These are phyloP conservation scores for Tetramorium parvispinum DNA, from an alignment of 1,140 invertebrate species.

Conservation along the genomic window DNA sequence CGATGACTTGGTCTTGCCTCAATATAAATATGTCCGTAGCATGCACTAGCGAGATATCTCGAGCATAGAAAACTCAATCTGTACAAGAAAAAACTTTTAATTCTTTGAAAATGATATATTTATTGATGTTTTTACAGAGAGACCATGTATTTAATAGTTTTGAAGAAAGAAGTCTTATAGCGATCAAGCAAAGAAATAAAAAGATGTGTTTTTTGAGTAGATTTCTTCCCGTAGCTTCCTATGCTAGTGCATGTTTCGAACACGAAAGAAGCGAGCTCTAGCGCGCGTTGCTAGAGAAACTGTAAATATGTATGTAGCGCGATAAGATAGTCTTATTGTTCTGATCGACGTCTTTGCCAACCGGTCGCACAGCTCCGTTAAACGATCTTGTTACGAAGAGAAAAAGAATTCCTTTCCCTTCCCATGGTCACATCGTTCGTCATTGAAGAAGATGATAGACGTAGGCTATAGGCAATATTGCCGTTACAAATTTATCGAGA, in stretches of 20 bases:
- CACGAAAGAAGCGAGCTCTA: slow-evolving; percentile 68
- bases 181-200: slow-evolving; percentile 13
- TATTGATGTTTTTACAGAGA: slow-evolving; percentile 19
- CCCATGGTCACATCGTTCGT: slow-evolving; percentile 16
- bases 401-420: slow-evolving; percentile 34
- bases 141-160: slow-evolving; percentile 59
- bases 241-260: slow-evolving; percentile 77
- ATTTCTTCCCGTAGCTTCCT: slow-evolving; percentile 67
- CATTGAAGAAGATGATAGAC: slow-evolving; percentile 42
- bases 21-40: slow-evolving; percentile 74
- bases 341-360: slow-evolving; percentile 82
- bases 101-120: slow-evolving; percentile 9
- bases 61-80: neutral
- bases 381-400: slow-evolving; percentile 62
- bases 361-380: slow-evolving; percentile 73
- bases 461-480: slow-evolving; percentile 36
- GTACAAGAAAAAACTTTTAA: neutral
- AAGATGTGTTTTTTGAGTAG: slow-evolving; percentile 34
- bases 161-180: slow-evolving; percentile 7
- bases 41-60: slow-evolving; percentile 68
- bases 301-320: slow-evolving; percentile 86
- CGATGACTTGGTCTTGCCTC: slow-evolving; percentile 77
- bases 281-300: slow-evolving; percentile 73
- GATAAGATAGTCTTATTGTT: slow-evolving; percentile 85
- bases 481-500: slow-evolving; percentile 41